Evolutionary conservation across 2,113 vertebrate species (phyloP), one percentile per base, ranked within the genome.

Genomic region (Vanacampus margaritifer): DNA sequence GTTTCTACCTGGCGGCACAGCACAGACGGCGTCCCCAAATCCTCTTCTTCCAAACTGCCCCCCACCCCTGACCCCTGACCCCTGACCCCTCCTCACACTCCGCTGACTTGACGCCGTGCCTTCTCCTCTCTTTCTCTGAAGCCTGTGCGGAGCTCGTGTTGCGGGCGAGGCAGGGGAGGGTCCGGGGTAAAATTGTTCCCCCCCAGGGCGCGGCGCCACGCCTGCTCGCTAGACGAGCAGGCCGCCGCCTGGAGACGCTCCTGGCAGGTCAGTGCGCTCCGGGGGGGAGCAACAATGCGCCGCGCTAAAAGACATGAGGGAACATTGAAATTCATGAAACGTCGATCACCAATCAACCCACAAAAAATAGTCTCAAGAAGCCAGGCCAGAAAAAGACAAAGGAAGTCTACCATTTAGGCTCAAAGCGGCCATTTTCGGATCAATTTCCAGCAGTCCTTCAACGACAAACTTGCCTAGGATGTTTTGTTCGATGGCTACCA

Each of bases 211-310:
- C 83, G 90, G 82, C 91, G 91, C 80, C 91, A 91, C 79, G 86
- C 85, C 86, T 93, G 91, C 90, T 91, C 91, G 87, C 88, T 93
- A 90, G 82, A 92, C 79, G 90, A 92, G 89, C 90, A 91, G 86
- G 91, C 85, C 75, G 85, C 91, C 89, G 88, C 91, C 91, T 93
- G 91, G 91, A 91, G 85, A 88, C 90, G 91, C 87, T 87, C 91
- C 87, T 89, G 88, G 81, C 91, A 93, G 91, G 91, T 93, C 90
- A 93, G 91, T 92, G 90, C 78, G 89, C 90, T 90, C 84, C 83
- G 36, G 89, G 91, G 91, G 91, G 91, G 90, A 92, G 90, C 90
- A 89, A 90, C 89, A 88, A 72, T 82, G 72, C 82, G 84, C 79
- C 79, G 74, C 84, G 68, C 78, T 78, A 69, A 76, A 51, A 10